Evolutionary conservation across 2,888 invertebrate genomes (phyloP), one percentile per base, ranked within the genome.

Genomic region (Noctuana brunneofusca): DNA sequence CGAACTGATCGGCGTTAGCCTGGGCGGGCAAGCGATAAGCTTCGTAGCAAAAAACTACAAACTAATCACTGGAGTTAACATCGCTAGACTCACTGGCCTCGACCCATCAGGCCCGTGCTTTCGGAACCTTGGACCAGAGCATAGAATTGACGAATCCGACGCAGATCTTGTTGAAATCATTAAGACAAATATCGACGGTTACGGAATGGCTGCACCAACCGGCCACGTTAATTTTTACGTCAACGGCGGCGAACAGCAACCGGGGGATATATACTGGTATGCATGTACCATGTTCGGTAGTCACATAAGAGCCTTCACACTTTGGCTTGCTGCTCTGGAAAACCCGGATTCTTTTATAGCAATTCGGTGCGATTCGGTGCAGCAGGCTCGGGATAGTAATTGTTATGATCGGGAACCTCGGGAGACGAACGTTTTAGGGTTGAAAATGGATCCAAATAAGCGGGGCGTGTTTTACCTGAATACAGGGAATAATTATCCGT

Each of bases 21-120:
- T 88, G 0, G 89, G 88, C 2, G 84, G 69, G 0, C 87, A 88
- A 1, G 86, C 86, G 0, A 73, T 80, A 2, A 81, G 89, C 64
- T 87, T 79, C 63, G 77, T 85, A 35, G 88, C 81, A 3, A 89
- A 87, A 57, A 73, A 80, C 67, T 88, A 74, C 63, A 70, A 68
- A 55, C 38, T 66, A 0, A 20, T 82, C 16, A 83, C 86, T 0
- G 87, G 87, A 0, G 67, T 48, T 18, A 87, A 78, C 2, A 67
- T 87, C 16, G 78, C 82, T 0, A 75, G 83, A 58, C 27, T 78
- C 11, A 85, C 83, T 0, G 87, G 73, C 0, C 55, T 89, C 1
- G 88, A 89, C 6, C 86, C 88, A 0, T 65, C 84, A 1, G 88
- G 88, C 0, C 86, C 87, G 1, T 89, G 88, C 70, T 89, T 87